Evolutionary conservation across 2,888 invertebrate genomes (phyloP).

Genomic region (Neria commutata): DNA sequence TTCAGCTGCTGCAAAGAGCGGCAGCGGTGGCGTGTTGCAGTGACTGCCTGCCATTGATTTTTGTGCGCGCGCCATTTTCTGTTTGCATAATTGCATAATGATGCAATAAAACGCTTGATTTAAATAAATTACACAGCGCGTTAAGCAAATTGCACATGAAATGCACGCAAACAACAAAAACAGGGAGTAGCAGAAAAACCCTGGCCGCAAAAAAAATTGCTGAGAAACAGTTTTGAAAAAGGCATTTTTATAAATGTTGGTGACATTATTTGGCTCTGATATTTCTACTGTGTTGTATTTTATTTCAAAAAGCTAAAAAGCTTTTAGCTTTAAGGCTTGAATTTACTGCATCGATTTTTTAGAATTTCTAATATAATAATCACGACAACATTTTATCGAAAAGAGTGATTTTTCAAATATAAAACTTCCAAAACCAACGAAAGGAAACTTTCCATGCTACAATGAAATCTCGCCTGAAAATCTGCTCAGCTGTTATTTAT

Average conservation of each 20-base stretch:
- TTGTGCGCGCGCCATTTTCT: conserved; percentile 16
- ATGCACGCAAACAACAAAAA: background rate
- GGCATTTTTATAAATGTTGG: background rate
- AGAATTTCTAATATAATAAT: background rate
- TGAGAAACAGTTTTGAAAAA: background rate
- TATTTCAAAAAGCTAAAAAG: background rate
- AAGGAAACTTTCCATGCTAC: no score
- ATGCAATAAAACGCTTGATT: conserved; percentile 40
- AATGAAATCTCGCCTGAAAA: no score
- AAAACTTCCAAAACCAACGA: background rate
- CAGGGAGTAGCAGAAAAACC: background rate
- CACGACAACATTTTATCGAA: background rate
- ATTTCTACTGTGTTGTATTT: background rate
- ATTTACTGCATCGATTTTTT: conserved; percentile 3
- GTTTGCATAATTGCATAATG: conserved; percentile 40
- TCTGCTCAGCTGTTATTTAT: no score
- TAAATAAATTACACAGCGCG: conserved; percentile 32
- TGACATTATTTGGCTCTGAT: no score
- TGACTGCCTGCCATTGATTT: background rate
- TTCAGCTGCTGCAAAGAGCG: conserved; percentile 19
- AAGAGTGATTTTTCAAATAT: conserved; percentile 4
- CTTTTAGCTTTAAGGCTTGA: background rate
- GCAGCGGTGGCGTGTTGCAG: background rate
- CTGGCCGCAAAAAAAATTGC: background rate
- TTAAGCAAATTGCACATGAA: conserved; percentile 37